Conservation (phyloP, 1,140 invertebrate species). For the Zaprionus gabonicus region DNA sequence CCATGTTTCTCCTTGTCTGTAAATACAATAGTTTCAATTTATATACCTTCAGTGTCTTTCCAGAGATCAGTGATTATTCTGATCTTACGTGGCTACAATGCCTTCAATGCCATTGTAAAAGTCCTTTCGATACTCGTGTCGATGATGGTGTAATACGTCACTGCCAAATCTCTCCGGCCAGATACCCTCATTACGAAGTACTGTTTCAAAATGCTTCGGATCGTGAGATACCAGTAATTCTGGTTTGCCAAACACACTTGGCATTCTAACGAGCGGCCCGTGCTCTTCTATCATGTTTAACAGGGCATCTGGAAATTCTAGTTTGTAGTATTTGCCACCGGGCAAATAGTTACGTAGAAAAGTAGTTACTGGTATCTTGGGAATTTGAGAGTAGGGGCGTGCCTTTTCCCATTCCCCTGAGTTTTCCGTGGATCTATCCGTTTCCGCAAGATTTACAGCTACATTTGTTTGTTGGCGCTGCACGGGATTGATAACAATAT, state of each 20-base stretch:
- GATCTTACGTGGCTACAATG: conserved; percentile 41
- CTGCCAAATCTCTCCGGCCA: conserved; percentile 66
- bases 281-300: conserved; percentile 37
- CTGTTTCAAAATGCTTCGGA: conserved; percentile 62
- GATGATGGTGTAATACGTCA: conserved; percentile 46
- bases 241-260: conserved; percentile 24
- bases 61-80: background rate
- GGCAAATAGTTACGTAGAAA: conserved; percentile 45
- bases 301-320: conserved; percentile 34
- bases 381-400: conserved; percentile 55
- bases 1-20: conserved; percentile 66
- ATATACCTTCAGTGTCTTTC: background rate
- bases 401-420: conserved; percentile 57
- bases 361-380: conserved; percentile 28
- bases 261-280: conserved; percentile 48
- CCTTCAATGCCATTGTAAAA: conserved; percentile 61
- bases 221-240: conserved; percentile 54
- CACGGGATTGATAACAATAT: background rate
- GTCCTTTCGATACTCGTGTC: conserved; percentile 45
- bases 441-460: conserved; percentile 12
- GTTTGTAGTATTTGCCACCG: conserved; percentile 55
- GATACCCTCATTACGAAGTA: conserved; percentile 59
- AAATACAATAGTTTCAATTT: background rate
- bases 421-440: background rate
- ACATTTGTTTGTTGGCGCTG: conserved; percentile 54